Conservation (phyloP, 2,888 invertebrate genomes). For the Priocnemis perturbator region DNA sequence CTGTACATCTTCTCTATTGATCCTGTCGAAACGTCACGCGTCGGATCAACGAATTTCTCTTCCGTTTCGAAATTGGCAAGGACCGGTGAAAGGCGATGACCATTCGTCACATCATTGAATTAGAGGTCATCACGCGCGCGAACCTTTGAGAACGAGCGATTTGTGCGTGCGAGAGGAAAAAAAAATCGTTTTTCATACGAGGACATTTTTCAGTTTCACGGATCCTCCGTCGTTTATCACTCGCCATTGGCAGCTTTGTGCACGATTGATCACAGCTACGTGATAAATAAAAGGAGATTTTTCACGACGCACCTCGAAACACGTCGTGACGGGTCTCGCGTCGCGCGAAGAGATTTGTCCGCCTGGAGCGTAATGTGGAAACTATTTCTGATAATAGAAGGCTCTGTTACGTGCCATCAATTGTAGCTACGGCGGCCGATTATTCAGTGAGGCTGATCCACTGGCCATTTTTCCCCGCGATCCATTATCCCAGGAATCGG, state of each 20-base stretch:
- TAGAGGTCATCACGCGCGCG: conserved; percentile 27
- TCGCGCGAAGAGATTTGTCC: conserved; percentile 9
- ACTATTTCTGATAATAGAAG: conserved; percentile 7
- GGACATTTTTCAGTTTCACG: conserved; percentile 21
- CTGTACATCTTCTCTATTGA: too few species aligned
- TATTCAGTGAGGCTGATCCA: too few species aligned
- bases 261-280: conserved; percentile 15
- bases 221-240: conserved; percentile 33
- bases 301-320: background rate
- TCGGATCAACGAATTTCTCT: too few species aligned
- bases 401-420: background rate
- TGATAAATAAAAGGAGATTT: conserved; percentile 22
- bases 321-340: background rate
- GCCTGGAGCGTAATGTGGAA: background rate
- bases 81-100: background rate
- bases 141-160: conserved; percentile 24
- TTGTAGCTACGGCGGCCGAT: too few species aligned
- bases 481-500: too few species aligned
- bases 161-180: conserved; percentile 8
- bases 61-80: too few species aligned
- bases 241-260: conserved; percentile 9
- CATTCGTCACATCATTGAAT: conserved; percentile 27
- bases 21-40: too few species aligned
- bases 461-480: too few species aligned
- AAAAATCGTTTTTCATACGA: conserved; percentile 22